Percentiles rank a stretch among this genome's conserved stretches.
phyloP scores from a whole-genome alignment of 1,140 invertebrate genomes.

The Pseudoatta argentina region DNA sequence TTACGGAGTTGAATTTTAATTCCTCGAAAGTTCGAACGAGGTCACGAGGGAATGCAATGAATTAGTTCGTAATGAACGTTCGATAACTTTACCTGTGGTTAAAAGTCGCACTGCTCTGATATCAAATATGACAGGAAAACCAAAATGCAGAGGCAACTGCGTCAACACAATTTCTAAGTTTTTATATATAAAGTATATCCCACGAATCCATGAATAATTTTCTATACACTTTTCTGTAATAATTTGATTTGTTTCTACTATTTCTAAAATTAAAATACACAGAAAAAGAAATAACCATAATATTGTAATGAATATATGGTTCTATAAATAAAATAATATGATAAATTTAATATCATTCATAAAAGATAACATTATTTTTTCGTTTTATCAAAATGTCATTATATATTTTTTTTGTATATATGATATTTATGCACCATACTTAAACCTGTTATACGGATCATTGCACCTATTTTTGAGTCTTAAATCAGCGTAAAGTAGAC shows the following conservation, averaged over 20 bases:
- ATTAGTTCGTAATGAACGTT: slow-evolving; percentile 64
- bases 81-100: slow-evolving; percentile 58
- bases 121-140: slow-evolving; percentile 9
- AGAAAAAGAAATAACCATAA: not conserved
- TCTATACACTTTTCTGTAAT: not conserved
- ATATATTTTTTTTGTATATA: not conserved
- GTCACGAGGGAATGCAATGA: slow-evolving; percentile 56
- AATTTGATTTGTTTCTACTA: not conserved
- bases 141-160: not conserved
- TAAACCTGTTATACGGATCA: slow-evolving; percentile 6
- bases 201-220: not conserved
- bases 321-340: not conserved
- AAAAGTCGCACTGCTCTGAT: slow-evolving; percentile 46
- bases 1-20: slow-evolving; percentile 66
- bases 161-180: not conserved
- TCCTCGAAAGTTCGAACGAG: slow-evolving; percentile 60
- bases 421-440: not conserved
- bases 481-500: not conserved
- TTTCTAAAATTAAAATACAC: slow-evolving; percentile 9
- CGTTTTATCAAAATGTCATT: not conserved
- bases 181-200: not conserved
- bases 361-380: not conserved
- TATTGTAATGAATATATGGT: not conserved
- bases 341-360: not conserved
- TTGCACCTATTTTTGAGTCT: not conserved